phyloP scores from a whole-genome alignment of 2,888 invertebrate species.

The Brachyopa scutellaris region DNA sequence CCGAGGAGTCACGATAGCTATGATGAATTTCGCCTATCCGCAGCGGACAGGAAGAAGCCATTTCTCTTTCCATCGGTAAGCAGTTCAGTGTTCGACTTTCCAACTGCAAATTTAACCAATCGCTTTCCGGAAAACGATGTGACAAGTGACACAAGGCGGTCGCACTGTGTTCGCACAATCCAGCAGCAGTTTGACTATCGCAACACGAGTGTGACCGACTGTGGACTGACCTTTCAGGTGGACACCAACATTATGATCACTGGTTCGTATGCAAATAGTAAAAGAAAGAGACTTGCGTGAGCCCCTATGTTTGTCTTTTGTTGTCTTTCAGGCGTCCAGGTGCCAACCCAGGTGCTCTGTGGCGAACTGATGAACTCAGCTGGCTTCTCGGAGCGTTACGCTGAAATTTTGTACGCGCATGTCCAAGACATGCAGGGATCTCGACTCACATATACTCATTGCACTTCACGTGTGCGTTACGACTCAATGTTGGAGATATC shows the following conservation, averaged over 20 bases:
- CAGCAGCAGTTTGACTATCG: slow-evolving; percentile 88
- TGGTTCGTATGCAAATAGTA: slow-evolving; percentile 83
- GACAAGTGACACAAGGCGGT: slow-evolving; percentile 83
- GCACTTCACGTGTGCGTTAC: slow-evolving; percentile 89
- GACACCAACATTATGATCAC: slow-evolving; percentile 90
- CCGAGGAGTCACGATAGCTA: slow-evolving; percentile 49
- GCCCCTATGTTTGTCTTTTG: neutral
- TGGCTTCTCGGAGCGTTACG: slow-evolving; percentile 83
- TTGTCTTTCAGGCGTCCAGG: slow-evolving; percentile 83
- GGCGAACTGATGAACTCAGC: slow-evolving; percentile 80
- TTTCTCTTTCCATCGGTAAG: slow-evolving; percentile 79
- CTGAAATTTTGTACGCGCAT: slow-evolving; percentile 91
- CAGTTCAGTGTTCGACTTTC: slow-evolving; percentile 82
- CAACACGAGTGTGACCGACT: slow-evolving; percentile 89
- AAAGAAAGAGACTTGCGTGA: slow-evolving; percentile 32
- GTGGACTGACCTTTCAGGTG: slow-evolving; percentile 90
- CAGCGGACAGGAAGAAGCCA: slow-evolving; percentile 54
- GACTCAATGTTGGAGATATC: slow-evolving; percentile 89
- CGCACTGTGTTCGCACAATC: slow-evolving; percentile 87
- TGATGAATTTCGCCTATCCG: slow-evolving; percentile 47
- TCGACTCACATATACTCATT: slow-evolving; percentile 91
- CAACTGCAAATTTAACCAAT: slow-evolving; percentile 76
- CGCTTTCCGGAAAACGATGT: slow-evolving; percentile 50
- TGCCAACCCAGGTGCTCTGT: slow-evolving; percentile 87
- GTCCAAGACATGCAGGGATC: slow-evolving; percentile 91